Evolutionary conservation across 2,797 vertebrate genomes (phyloP).

Genomic region (Adelosebastes latens): DNA sequence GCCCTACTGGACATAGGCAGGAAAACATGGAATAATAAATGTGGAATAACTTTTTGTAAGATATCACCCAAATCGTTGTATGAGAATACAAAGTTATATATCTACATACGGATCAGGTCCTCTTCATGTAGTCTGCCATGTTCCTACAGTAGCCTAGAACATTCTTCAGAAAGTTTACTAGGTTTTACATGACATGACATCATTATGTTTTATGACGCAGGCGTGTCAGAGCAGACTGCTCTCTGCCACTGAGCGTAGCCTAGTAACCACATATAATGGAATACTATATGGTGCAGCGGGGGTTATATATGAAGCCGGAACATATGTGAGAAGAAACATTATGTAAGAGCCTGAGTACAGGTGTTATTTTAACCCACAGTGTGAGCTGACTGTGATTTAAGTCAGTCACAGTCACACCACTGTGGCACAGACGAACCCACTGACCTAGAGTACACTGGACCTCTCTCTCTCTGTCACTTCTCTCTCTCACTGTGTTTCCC

Average conservation of each 20-base stretch:
- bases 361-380: constrained; percentile 40
- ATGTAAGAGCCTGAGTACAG: background rate
- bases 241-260: background rate
- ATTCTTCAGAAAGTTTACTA: background rate
- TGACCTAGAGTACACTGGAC: background rate
- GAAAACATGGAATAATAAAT: no score
- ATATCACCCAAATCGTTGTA: no score
- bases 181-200: background rate
- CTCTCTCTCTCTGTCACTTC: background rate
- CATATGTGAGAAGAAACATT: background rate
- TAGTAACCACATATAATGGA: background rate
- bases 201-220: background rate
- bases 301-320: background rate
- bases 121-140: background rate
- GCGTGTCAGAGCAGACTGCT: background rate
- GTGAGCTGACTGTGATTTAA: constrained; percentile 12
- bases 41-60: no score
- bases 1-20: no score
- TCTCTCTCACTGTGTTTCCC: background rate
- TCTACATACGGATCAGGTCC: background rate
- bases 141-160: background rate
- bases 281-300: background rate
- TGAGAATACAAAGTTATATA: no score
- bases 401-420: constrained; percentile 20
- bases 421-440: constrained; percentile 3